Evolutionary conservation across 2,797 vertebrate genomes (phyloP).

Genomic region (Enteromius unitaeniatus): DNA sequence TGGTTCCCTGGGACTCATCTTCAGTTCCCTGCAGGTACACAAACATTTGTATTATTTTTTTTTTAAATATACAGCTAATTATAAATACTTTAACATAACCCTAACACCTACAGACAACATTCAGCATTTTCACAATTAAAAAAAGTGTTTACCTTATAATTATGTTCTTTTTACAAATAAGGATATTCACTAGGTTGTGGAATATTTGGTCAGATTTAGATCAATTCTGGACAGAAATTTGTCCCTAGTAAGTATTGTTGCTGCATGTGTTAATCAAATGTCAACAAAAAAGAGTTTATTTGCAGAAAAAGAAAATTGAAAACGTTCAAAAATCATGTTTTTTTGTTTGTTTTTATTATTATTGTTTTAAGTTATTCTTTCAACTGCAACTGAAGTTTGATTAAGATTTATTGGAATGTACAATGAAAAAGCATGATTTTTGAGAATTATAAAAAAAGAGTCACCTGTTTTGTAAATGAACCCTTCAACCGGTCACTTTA

Average conservation of each 20-base stretch:
- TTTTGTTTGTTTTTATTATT: too few species aligned
- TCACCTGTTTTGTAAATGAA: too few species aligned
- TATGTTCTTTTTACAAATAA: neutral
- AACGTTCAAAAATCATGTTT: too few species aligned
- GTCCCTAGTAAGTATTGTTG: neutral
- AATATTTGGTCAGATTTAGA: neutral
- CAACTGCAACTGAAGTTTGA: too few species aligned
- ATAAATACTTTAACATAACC: neutral
- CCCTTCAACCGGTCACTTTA: neutral
- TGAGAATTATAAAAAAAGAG: too few species aligned
- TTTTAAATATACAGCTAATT: neutral
- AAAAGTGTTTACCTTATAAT: neutral
- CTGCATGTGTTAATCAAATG: too few species aligned
- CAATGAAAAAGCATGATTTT: too few species aligned
- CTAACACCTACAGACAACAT: neutral
- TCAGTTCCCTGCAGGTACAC: constrained; percentile 81
- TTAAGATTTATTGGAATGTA: too few species aligned
- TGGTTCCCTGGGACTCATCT: constrained; percentile 78
- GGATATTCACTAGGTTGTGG: neutral
- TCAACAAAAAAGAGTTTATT: too few species aligned
- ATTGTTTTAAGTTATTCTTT: too few species aligned
- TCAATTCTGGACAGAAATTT: too few species aligned
- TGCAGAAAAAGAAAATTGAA: too few species aligned
- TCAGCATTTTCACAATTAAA: neutral
- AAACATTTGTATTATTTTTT: neutral